Conservation (phyloP, 2,888 invertebrate species). For the Drosophila nr. perissopoda region DNA sequence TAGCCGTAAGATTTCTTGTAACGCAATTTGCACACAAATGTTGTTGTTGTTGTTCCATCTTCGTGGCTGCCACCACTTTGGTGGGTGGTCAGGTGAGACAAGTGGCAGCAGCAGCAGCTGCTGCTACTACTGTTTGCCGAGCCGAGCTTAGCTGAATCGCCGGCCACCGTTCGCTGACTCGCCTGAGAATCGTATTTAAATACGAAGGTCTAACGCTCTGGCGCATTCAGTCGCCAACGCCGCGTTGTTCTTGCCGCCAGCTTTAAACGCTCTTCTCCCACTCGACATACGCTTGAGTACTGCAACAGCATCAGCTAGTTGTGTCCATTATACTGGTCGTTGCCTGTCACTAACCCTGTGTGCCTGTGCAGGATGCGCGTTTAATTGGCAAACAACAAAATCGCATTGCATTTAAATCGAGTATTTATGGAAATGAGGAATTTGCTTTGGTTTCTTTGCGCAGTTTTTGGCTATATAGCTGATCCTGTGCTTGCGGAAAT, state of each 20-base stretch:
- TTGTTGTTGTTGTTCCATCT: slow-evolving; percentile 53
- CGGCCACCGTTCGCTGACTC: slow-evolving; percentile 70
- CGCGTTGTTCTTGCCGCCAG: slow-evolving; percentile 80
- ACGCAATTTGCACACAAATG: slow-evolving; percentile 82
- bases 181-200: slow-evolving; percentile 83
- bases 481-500: slow-evolving; percentile 73
- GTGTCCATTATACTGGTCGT: slow-evolving; percentile 11
- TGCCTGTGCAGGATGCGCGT: slow-evolving; percentile 61
- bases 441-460: slow-evolving; percentile 43
- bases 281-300: background rate
- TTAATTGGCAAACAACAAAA: slow-evolving; percentile 38
- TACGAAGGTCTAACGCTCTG: slow-evolving; percentile 77
- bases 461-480: slow-evolving; percentile 31
- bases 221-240: slow-evolving; percentile 82
- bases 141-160: slow-evolving; percentile 30
- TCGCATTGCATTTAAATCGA: slow-evolving; percentile 21
- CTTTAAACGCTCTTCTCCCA: slow-evolving; percentile 15
- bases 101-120: slow-evolving; percentile 61
- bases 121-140: slow-evolving; percentile 7
- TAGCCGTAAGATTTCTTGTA: slow-evolving; percentile 62
- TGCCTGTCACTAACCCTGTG: slow-evolving; percentile 23
- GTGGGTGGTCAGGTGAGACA: slow-evolving; percentile 85
- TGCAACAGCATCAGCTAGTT: slow-evolving; percentile 10
- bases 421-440: slow-evolving; percentile 58
- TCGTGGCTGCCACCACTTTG: slow-evolving; percentile 65